phyloP scores from a whole-genome alignment of 2,888 invertebrate species.

The Parthenolecanium corni region DNA sequence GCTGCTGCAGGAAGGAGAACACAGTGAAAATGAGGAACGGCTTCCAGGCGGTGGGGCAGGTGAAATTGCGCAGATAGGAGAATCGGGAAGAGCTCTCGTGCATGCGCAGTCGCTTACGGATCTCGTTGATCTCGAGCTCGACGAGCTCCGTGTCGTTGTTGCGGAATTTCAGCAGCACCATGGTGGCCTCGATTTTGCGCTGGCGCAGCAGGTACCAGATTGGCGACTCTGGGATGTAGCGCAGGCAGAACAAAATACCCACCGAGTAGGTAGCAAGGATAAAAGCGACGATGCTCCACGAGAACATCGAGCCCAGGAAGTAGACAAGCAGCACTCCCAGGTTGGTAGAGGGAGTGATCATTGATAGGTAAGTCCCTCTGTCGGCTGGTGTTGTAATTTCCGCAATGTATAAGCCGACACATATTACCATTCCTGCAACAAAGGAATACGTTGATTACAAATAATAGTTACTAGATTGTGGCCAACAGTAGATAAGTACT shows the following conservation, averaged over 20 bases:
- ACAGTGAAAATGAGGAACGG: conserved; percentile 53
- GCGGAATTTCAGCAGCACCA: conserved; percentile 53
- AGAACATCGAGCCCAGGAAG: conserved; percentile 51
- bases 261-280: conserved; percentile 49
- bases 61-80: not conserved
- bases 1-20: conserved; percentile 58
- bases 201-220: conserved; percentile 48
- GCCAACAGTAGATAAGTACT: no score
- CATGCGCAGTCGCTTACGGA: not conserved
- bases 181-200: conserved; percentile 49
- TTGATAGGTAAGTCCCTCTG: conserved; percentile 53
- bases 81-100: not conserved
- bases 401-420: conserved; percentile 45
- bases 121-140: conserved; percentile 48
- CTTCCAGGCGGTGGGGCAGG: conserved; percentile 45
- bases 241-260: conserved; percentile 47
- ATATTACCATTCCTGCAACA: conserved; percentile 15
- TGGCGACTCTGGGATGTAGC: conserved; percentile 57
- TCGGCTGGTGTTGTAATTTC: conserved; percentile 56
- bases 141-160: conserved; percentile 46
- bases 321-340: conserved; percentile 59
- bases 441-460: not conserved
- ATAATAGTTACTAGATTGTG: not conserved
- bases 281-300: conserved; percentile 46
- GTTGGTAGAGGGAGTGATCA: conserved; percentile 58